Evolutionary conservation across 2,113 vertebrate species (phyloP).

Genomic region (Callaeas wilsoni): DNA sequence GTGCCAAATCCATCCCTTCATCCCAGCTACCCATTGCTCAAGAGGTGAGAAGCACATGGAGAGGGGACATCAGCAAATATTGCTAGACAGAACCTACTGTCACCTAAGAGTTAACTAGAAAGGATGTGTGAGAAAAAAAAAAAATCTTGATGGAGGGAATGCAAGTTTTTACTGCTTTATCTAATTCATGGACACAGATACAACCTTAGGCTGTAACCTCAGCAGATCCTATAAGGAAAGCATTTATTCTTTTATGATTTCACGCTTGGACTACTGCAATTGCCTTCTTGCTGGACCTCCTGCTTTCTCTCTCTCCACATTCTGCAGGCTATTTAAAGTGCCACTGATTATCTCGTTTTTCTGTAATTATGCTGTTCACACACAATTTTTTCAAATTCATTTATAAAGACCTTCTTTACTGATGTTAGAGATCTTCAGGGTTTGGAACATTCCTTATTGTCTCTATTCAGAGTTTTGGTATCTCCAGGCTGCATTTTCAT

Average conservation of each 20-base stretch:
- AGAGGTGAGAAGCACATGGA: neutral
- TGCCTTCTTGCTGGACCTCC: neutral
- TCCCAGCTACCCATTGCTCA: neutral
- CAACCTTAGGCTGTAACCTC: neutral
- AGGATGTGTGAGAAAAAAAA: neutral
- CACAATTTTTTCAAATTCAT: neutral
- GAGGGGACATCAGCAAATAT: neutral
- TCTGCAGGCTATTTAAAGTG: neutral
- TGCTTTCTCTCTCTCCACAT: neutral
- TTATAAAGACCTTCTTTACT: neutral
- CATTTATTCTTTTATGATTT: slow-evolving; percentile 3
- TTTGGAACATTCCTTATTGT: neutral
- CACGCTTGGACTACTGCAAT: neutral
- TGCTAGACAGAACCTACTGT: neutral
- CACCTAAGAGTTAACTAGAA: neutral
- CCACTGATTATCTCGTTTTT: neutral
- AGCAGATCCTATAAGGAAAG: neutral
- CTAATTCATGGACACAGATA: neutral
- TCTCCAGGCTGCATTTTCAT: neutral
- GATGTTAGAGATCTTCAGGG: neutral
- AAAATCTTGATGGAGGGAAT: neutral
- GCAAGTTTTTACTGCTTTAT: neutral
- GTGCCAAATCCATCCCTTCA: neutral
- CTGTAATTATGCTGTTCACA: neutral
- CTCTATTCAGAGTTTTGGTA: neutral